These are phyloP conservation scores for Petaurus breviceps DNA, from an alignment of 2,113 vertebrate genomes.

Conservation along the genomic window DNA sequence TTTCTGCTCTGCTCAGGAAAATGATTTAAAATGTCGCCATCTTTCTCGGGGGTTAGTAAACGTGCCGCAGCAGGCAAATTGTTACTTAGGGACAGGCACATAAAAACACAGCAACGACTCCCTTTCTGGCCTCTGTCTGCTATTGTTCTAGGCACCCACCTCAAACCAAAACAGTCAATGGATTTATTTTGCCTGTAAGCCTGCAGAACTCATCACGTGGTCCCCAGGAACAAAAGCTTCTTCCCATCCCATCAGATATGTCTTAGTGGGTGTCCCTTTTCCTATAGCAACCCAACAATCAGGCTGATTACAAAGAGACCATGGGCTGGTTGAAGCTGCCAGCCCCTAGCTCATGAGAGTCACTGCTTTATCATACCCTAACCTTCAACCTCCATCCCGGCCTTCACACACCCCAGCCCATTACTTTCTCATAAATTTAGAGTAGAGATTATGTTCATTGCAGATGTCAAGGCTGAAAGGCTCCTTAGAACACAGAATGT, in stretches of 20 bases:
- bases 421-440: neutral
- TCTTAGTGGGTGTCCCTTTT: neutral
- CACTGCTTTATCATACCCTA: neutral
- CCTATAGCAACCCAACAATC: neutral
- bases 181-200: neutral
- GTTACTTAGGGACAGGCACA: neutral
- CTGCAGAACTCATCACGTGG: neutral
- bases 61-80: neutral
- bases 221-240: neutral
- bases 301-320: neutral
- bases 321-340: neutral
- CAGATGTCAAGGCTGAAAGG: neutral
- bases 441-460: neutral
- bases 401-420: neutral
- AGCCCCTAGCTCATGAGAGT: neutral
- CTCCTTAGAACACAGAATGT: neutral
- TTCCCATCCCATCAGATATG: neutral
- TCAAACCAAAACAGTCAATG: neutral
- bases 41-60: neutral
- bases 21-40: neutral
- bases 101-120: neutral
- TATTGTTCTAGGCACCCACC: neutral
- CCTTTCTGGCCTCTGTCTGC: neutral
- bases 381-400: neutral
- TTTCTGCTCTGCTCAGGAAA: neutral